These are phyloP conservation scores for Stenoptilia bipunctidactyla DNA, from an alignment of 2,888 invertebrate species.

Conservation along the genomic window DNA sequence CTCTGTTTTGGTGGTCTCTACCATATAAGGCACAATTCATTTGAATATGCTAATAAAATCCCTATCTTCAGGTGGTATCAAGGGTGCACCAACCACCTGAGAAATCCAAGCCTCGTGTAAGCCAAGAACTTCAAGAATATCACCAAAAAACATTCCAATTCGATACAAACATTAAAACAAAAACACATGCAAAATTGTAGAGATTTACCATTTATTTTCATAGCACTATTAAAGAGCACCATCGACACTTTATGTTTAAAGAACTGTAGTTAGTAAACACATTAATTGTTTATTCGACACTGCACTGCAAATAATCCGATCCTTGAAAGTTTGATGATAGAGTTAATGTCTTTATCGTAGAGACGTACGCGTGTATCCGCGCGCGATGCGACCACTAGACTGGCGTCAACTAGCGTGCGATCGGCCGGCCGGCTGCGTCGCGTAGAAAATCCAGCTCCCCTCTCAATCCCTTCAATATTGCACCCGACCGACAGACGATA, in stretches of 20 bases:
- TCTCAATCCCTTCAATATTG: slow-evolving; percentile 20
- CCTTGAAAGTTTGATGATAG: slow-evolving; percentile 47
- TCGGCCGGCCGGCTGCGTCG: slow-evolving; percentile 24
- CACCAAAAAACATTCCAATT: slow-evolving; percentile 36
- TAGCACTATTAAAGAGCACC: slow-evolving; percentile 67
- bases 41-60: slow-evolving; percentile 43
- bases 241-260: slow-evolving; percentile 41
- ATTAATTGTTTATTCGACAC: slow-evolving; percentile 20
- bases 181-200: slow-evolving; percentile 29
- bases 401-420: slow-evolving; percentile 20
- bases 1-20: slow-evolving; percentile 55
- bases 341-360: slow-evolving; percentile 22
- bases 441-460: slow-evolving; percentile 33
- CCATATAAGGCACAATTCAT: slow-evolving; percentile 40
- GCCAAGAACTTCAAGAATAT: slow-evolving; percentile 58
- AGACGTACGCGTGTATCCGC: slow-evolving; percentile 24
- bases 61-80: slow-evolving; percentile 17
- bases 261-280: not conserved
- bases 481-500: slow-evolving; percentile 34
- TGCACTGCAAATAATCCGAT: slow-evolving; percentile 47
- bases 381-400: slow-evolving; percentile 35
- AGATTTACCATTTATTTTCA: slow-evolving; percentile 67
- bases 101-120: slow-evolving; percentile 34
- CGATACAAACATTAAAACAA: slow-evolving; percentile 36
- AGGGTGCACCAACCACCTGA: slow-evolving; percentile 7